These are phyloP conservation scores for Heliconius hewitsoni DNA, from an alignment of 1,140 invertebrate species.

Conservation along the genomic window DNA sequence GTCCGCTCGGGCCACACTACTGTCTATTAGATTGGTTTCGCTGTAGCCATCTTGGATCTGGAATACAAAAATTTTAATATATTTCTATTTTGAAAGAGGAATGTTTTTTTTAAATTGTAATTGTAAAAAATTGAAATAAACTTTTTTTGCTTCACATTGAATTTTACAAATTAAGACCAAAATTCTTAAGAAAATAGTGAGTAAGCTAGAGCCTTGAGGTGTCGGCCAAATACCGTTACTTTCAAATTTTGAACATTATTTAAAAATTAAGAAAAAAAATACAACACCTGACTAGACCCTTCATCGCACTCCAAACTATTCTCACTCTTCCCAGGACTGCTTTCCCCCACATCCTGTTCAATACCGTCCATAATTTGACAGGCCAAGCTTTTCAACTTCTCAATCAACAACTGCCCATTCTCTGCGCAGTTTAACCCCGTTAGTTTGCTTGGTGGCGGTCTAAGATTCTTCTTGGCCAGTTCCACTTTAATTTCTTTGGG, in stretches of 20 bases:
- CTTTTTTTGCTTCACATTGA: too few relatives aligned
- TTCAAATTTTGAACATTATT: too few relatives aligned
- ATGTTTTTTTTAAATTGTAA: too few relatives aligned
- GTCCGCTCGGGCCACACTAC: conserved; percentile 56
- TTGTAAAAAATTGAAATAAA: too few relatives aligned
- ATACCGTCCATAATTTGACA: conserved; percentile 60
- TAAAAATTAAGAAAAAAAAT: neutral
- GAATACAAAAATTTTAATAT: neutral
- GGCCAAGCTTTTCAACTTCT: conserved; percentile 71
- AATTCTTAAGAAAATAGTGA: too few relatives aligned
- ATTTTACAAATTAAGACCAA: too few relatives aligned
- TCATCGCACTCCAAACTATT: conserved; percentile 48
- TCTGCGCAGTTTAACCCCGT: conserved; percentile 67
- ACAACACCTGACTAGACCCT: conserved; percentile 58
- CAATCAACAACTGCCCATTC: conserved; percentile 73
- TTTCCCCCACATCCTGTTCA: conserved; percentile 35
- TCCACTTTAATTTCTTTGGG: conserved; percentile 76
- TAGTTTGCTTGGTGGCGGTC: conserved; percentile 61
- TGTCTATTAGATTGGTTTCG: conserved; percentile 64
- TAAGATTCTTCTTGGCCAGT: conserved; percentile 62
- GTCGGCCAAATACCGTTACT: neutral
- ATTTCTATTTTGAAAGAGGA: too few relatives aligned
- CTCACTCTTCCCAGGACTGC: conserved; percentile 43
- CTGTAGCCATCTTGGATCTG: conserved; percentile 62
- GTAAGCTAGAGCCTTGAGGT: too few relatives aligned